Percentiles rank a stretch among this genome's conserved stretches.
Evolutionary conservation across 2,113 vertebrate species (phyloP).

Genomic region (Etheostoma spectabile): DNA sequence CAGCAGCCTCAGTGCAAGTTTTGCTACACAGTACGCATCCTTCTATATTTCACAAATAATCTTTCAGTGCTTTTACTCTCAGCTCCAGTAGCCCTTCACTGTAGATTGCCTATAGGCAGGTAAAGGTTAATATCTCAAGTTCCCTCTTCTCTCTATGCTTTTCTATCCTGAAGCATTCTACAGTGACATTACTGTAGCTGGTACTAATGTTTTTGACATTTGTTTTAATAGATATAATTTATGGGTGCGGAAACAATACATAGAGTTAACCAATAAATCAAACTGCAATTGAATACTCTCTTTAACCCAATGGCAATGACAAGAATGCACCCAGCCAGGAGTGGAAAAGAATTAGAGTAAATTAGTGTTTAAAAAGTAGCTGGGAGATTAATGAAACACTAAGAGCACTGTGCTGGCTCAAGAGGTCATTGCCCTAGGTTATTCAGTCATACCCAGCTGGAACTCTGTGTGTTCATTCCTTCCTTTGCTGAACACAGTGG

Average conservation of each 20-base stretch:
- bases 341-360: slow-evolving; percentile 53
- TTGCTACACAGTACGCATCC: neutral
- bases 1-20: slow-evolving; percentile 22
- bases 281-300: slow-evolving; percentile 66
- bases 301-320: slow-evolving; percentile 69
- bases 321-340: slow-evolving; percentile 50
- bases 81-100: slow-evolving; percentile 42
- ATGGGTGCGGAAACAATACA: slow-evolving; percentile 65
- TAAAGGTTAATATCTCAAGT: slow-evolving; percentile 76
- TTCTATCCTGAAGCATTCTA: slow-evolving; percentile 57
- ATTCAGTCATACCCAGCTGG: slow-evolving; percentile 79
- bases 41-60: slow-evolving; percentile 49
- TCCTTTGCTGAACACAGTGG: slow-evolving; percentile 47
- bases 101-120: slow-evolving; percentile 67
- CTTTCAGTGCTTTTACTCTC: slow-evolving; percentile 33
- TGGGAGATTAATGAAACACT: slow-evolving; percentile 80
- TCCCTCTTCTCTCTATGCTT: slow-evolving; percentile 50
- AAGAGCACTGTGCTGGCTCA: slow-evolving; percentile 67
- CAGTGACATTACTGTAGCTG: slow-evolving; percentile 61
- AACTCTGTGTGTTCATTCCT: slow-evolving; percentile 44
- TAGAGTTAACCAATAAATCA: slow-evolving; percentile 77
- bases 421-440: slow-evolving; percentile 82
- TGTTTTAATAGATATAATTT: slow-evolving; percentile 77
- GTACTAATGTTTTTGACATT: slow-evolving; percentile 80
- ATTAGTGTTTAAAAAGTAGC: slow-evolving; percentile 78